Evolutionary conservation across 1,140 invertebrate species (phyloP), one percentile per base, ranked within the genome.

Genomic region (Leptinotarsa lineolata): DNA sequence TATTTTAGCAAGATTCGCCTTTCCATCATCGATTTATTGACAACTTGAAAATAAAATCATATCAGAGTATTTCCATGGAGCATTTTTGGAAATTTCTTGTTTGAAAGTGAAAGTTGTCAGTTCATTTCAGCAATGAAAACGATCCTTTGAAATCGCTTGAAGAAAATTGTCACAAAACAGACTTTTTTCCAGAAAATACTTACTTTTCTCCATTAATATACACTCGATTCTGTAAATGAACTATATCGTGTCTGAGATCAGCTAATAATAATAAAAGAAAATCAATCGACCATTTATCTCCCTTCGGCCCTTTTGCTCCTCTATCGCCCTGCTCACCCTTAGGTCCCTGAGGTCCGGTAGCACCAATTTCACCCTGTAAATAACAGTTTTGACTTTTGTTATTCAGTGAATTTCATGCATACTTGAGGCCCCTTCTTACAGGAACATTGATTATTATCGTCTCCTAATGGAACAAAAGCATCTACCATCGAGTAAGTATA

Each of bases 191-290:
- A 24, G 60, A 72, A 21, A 20, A 24, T 69, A 84, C 85, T 85
- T 82, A 90, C 89, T 80, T 84, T 82, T 89, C 87, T 4, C 86
- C 87, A 46, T 86, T 83, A n/a, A 79, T 81, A 74, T 89, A 91
- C 15, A 91, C 88, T 79, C 83, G 86, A 30, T 86, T 84, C 78
- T 91, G 89, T 39, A 91, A 81, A 73, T 89, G 87, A 44, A 87
- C 85, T 73, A 91, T 88, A 79, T 91, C 90, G 77, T 90, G 88
- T 70, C 88, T 83, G 2, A 91, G 80, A 78, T 91, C 90, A 4
- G 89, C 89, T 39, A 91, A 77, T 69, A 91, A 80, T 3, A 91
- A 83, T 46, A 91, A 82, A 74, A 91, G 83, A 61, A 90, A 87
- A 77, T 91, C 90, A 59, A 90, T 84, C 15, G 88, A 89, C 3